A percentile compares a stretch with the other conserved stretches of the same genome.
phyloP scores from a whole-genome alignment of 2,888 invertebrate species.

The Psococerastis gibbosa region DNA sequence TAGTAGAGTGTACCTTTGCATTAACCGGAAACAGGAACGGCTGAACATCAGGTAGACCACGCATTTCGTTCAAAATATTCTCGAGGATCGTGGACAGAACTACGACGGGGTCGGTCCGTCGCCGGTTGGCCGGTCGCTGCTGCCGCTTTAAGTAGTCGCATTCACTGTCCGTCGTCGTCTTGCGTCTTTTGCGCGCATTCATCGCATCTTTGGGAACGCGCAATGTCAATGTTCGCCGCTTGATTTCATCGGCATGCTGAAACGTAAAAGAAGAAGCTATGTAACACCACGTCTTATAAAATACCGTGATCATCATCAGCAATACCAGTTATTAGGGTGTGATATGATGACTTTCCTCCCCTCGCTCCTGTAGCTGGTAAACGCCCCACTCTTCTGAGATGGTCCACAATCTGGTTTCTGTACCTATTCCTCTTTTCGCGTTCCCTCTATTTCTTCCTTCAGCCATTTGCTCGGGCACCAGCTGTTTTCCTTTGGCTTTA shows the following conservation, averaged over 20 bases:
- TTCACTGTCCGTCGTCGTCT: slow-evolving; percentile 45
- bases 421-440: too few species aligned
- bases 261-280: too few species aligned
- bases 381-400: too few species aligned
- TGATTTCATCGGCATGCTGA: slow-evolving; percentile 71
- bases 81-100: slow-evolving; percentile 83
- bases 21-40: slow-evolving; percentile 91
- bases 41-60: slow-evolving; percentile 78
- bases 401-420: too few species aligned
- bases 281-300: too few species aligned
- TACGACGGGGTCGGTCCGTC: slow-evolving; percentile 90
- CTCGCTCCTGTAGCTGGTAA: too few species aligned
- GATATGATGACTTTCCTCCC: too few species aligned
- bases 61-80: slow-evolving; percentile 77
- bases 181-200: slow-evolving; percentile 39
- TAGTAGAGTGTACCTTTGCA: slow-evolving; percentile 53
- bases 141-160: slow-evolving; percentile 80
- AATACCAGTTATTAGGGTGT: too few species aligned
- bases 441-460: too few species aligned
- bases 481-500: too few species aligned
- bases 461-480: too few species aligned
- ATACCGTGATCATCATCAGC: too few species aligned
- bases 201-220: slow-evolving; percentile 61
- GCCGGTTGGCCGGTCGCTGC: slow-evolving; percentile 65
- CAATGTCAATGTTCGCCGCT: slow-evolving; percentile 52